Percentiles rank a stretch among this genome's conserved stretches.
Conservation (phyloP, 2,797 vertebrate species). For the Emys orbicularis region DNA sequence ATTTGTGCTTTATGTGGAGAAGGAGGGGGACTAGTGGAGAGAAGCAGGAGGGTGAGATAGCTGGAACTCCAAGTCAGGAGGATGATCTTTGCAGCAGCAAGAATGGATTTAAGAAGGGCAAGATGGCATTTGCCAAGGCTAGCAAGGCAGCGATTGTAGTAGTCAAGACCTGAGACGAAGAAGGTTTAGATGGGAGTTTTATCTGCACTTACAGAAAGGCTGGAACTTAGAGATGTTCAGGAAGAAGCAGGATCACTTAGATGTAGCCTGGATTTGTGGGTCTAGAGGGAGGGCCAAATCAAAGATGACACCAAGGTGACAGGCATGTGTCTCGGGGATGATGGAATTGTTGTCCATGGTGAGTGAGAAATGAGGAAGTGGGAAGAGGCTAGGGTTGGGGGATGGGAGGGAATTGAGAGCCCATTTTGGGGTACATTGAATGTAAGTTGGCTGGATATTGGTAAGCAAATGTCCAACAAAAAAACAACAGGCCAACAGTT, state of each 20-base stretch:
- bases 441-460: background rate
- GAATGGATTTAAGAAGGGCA: background rate
- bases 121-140: background rate
- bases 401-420: background rate
- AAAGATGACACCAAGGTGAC: background rate
- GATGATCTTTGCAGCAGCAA: background rate
- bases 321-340: background rate
- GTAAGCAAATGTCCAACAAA: background rate
- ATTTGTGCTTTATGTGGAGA: background rate
- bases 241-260: background rate
- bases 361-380: background rate
- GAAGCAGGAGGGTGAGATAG: background rate
- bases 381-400: background rate
- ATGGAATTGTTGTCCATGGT: background rate
- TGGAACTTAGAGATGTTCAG: background rate
- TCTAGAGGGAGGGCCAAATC: background rate
- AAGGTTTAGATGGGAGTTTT: background rate
- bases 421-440: background rate
- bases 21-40: background rate
- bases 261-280: background rate
- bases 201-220: background rate
- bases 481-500: background rate
- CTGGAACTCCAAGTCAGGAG: background rate
- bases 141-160: background rate
- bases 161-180: background rate